These are phyloP conservation scores for Ellobium chinense DNA, from an alignment of 2,888 invertebrate genomes.

Conservation along the genomic window DNA sequence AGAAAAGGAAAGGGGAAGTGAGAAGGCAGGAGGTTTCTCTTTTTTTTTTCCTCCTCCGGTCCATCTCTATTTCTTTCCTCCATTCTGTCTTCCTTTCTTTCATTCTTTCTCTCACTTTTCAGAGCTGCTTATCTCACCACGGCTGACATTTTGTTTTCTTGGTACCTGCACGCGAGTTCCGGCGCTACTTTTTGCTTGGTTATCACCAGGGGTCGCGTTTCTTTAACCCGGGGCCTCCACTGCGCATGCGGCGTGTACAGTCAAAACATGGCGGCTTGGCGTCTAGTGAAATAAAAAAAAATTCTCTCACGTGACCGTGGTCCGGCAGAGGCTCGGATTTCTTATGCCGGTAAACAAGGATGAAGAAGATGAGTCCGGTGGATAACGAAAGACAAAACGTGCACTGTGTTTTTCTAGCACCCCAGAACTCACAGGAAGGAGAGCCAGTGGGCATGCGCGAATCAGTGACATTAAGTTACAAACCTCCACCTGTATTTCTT, in stretches of 20 bases:
- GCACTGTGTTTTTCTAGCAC: no score
- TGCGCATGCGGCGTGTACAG: background rate
- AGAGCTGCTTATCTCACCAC: background rate
- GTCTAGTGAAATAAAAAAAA: background rate
- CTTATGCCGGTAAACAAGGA: no score
- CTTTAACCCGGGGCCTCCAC: background rate
- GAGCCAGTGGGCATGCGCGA: no score
- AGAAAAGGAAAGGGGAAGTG: no score
- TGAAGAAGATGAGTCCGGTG: no score
- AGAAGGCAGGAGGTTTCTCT: no score
- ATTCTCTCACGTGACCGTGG: background rate
- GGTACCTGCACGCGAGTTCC: background rate
- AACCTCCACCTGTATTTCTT: no score
- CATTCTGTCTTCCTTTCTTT: background rate
- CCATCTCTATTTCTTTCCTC: background rate
- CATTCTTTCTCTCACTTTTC: background rate
- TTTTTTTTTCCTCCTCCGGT: conserved; percentile 1
- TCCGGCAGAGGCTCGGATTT: no score
- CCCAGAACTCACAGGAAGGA: no score
- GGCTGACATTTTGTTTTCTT: conserved; percentile 7
- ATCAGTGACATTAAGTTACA: no score
- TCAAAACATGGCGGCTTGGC: background rate
- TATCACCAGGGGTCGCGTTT: conserved; percentile 24
- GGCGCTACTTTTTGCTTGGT: conserved; percentile 12
- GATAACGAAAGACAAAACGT: no score